phyloP scores from a whole-genome alignment of 2,888 invertebrate species.

The Salpingus planirostris region DNA sequence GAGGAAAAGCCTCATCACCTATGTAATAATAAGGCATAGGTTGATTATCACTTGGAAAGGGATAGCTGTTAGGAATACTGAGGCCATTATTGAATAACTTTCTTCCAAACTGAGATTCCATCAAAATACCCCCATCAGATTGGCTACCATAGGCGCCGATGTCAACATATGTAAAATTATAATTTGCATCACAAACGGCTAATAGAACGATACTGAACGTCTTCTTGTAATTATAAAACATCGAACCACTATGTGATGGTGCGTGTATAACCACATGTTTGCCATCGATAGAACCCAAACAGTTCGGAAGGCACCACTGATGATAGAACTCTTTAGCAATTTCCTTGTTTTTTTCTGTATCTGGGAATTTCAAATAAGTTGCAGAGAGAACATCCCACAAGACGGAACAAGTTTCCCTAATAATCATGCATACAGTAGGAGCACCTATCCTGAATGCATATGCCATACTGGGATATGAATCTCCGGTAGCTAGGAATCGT shows the following conservation, averaged over 20 bases:
- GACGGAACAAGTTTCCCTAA: neutral
- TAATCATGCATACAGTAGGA: neutral
- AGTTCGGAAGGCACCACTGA: conserved; percentile 1
- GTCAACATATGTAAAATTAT: neutral
- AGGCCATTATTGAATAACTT: neutral
- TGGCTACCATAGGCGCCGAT: neutral
- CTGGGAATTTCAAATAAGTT: neutral
- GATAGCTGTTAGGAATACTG: neutral
- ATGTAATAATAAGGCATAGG: neutral
- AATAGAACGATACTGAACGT: neutral
- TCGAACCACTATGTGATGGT: neutral
- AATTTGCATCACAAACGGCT: neutral
- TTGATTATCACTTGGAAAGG: neutral
- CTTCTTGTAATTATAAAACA: conserved; percentile 1
- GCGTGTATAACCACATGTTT: neutral
- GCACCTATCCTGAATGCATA: neutral
- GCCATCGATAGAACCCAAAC: conserved; percentile 1
- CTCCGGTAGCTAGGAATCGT: neutral
- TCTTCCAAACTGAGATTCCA: neutral
- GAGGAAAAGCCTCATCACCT: conserved; percentile 1
- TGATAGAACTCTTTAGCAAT: neutral
- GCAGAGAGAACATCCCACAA: neutral
- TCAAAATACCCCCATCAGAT: neutral
- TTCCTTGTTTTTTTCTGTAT: neutral
- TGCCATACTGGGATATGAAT: no score